A percentile compares a stretch with the other conserved stretches of the same genome.
phyloP scores from a whole-genome alignment of 2,888 invertebrate genomes.

The Troides oblongomaculatus region DNA sequence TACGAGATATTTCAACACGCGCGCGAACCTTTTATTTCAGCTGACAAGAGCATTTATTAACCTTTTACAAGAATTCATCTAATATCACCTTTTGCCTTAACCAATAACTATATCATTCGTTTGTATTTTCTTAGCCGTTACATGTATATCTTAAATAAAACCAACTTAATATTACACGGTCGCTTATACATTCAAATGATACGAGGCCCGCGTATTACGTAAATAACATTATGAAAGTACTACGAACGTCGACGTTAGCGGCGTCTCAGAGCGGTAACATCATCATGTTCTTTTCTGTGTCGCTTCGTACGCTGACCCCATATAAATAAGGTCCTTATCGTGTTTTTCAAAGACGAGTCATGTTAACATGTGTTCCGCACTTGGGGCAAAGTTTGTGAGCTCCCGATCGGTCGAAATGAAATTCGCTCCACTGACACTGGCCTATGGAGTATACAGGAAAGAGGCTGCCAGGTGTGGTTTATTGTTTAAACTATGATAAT shows the following conservation, averaged over 20 bases:
- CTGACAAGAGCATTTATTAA: slow-evolving; percentile 29
- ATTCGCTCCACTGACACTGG: slow-evolving; percentile 69
- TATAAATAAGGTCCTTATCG: slow-evolving; percentile 76
- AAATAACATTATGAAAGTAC: slow-evolving; percentile 67
- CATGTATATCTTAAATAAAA: not conserved
- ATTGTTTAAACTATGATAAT: slow-evolving; percentile 45
- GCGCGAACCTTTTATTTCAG: slow-evolving; percentile 28
- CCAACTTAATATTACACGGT: not conserved
- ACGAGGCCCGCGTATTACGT: slow-evolving; percentile 54
- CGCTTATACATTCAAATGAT: slow-evolving; percentile 31
- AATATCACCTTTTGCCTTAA: slow-evolving; percentile 4
- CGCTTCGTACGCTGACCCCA: slow-evolving; percentile 71
- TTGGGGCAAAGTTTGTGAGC: slow-evolving; percentile 60
- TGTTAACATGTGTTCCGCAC: slow-evolving; percentile 74
- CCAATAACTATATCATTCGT: slow-evolving; percentile 8
- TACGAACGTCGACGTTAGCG: slow-evolving; percentile 63
- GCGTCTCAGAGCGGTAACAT: slow-evolving; percentile 65
- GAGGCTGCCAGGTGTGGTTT: slow-evolving; percentile 49
- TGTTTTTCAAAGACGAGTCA: slow-evolving; percentile 74
- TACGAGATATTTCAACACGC: slow-evolving; percentile 24
- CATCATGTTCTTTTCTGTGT: slow-evolving; percentile 72
- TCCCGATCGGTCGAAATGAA: slow-evolving; percentile 65
- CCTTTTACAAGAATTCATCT: slow-evolving; percentile 19
- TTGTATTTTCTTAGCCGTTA: slow-evolving; percentile 11
- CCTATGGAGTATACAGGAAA: slow-evolving; percentile 47